Evolutionary conservation across 1,140 invertebrate species (phyloP).

Genomic region (Ridgeia piscesae): DNA sequence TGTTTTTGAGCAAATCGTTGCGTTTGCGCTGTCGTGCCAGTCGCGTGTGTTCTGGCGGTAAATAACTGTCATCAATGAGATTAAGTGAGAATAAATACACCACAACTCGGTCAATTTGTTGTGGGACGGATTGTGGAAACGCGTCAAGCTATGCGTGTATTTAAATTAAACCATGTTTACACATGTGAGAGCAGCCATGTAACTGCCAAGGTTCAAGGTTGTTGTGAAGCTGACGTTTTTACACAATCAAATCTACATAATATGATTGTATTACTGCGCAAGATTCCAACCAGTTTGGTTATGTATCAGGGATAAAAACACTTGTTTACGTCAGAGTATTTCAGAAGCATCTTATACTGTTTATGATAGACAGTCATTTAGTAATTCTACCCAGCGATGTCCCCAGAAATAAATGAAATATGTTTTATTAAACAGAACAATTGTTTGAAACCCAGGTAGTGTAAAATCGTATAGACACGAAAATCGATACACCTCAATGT

Average conservation of each 20-base stretch:
- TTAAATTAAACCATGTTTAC: background rate
- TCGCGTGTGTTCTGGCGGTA: background rate
- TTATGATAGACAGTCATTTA: background rate
- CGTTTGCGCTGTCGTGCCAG: background rate
- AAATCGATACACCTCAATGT: background rate
- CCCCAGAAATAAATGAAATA: background rate
- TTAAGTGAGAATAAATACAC: background rate
- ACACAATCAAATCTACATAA: background rate
- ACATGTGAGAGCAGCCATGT: background rate
- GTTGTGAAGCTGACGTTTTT: background rate
- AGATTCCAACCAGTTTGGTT: background rate
- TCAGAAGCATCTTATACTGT: too few species aligned
- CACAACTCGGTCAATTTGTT: background rate
- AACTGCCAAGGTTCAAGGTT: background rate
- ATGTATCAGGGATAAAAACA: background rate
- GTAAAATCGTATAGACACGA: background rate
- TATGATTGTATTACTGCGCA: background rate
- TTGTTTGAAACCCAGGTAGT: background rate
- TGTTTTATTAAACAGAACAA: background rate
- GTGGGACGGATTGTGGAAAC: background rate
- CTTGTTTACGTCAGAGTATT: background rate
- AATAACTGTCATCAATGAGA: background rate
- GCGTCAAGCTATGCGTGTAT: background rate
- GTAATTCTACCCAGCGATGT: background rate
- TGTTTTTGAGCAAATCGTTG: background rate